A percentile compares a stretch with the other conserved stretches of the same genome.
Conservation (phyloP, 1,140 invertebrate genomes). For the Drosophila insularis region DNA sequence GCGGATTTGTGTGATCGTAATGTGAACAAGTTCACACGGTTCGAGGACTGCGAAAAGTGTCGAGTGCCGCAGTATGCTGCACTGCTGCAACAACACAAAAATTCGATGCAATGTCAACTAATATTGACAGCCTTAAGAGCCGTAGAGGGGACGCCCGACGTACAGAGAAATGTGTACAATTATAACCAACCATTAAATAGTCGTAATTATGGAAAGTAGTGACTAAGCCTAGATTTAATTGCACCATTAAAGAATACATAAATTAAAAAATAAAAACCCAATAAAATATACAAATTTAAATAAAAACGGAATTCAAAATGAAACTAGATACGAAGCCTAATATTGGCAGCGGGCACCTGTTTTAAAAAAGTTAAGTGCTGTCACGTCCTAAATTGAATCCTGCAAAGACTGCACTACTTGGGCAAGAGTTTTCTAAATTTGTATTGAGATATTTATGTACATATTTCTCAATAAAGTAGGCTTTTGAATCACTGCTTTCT, state of each 20-base stretch:
- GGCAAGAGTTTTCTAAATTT: too few species aligned
- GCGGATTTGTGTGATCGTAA: conserved; percentile 69
- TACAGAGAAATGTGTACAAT: conserved; percentile 14
- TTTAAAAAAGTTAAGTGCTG: too few species aligned
- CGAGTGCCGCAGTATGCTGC: conserved; percentile 40
- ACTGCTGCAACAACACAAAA: conserved; percentile 21
- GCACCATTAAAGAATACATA: neutral
- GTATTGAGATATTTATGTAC: too few species aligned
- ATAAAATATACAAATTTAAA: neutral
- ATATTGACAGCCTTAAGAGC: conserved; percentile 24
- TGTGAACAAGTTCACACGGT: conserved; percentile 64
- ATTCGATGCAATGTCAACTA: conserved; percentile 40
- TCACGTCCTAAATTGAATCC: too few species aligned
- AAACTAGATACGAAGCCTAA: too few species aligned
- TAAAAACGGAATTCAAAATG: too few species aligned
- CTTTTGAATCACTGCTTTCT: too few species aligned
- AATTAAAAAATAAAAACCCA: neutral
- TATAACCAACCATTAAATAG: conserved; percentile 1
- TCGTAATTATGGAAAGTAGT: conserved; percentile 31
- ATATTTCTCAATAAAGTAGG: too few species aligned
- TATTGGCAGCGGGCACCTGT: too few species aligned
- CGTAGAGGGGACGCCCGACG: conserved; percentile 32
- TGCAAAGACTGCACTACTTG: too few species aligned
- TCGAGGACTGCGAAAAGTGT: conserved; percentile 58
- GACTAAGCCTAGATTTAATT: conserved; percentile 2